Conservation (phyloP, 2,797 vertebrate species). For the Hypotaenidia okinawae region DNA sequence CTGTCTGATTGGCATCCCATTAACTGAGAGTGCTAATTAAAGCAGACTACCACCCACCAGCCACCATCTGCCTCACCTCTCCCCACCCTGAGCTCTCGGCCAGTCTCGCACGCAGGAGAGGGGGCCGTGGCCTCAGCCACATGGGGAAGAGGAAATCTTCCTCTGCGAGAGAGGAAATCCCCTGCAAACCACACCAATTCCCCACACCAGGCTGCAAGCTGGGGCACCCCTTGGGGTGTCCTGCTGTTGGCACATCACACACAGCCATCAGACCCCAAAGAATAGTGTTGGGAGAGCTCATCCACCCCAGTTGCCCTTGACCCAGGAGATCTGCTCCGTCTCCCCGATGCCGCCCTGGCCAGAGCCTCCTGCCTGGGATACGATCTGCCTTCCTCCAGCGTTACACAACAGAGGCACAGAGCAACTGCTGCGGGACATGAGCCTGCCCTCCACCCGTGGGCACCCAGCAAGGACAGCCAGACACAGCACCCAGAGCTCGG, state of each 20-base stretch:
- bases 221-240: background rate
- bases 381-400: background rate
- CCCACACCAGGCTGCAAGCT: background rate
- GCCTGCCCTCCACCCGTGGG: background rate
- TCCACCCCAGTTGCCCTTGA: background rate
- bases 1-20: slow-evolving; percentile 44
- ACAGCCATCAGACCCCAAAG: background rate
- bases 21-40: slow-evolving; percentile 55
- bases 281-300: background rate
- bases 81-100: background rate
- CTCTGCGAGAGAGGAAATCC: background rate
- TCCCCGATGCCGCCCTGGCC: background rate
- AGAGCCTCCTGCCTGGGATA: background rate
- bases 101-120: background rate
- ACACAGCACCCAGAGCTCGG: background rate
- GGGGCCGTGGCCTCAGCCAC: background rate
- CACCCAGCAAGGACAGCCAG: background rate
- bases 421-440: fast-evolving
- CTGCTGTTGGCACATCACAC: background rate
- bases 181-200: background rate
- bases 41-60: slow-evolving; percentile 50
- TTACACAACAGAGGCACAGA: background rate
- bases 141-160: background rate
- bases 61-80: slow-evolving; percentile 46
- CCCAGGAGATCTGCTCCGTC: background rate